Percentiles rank a stretch among this genome's conserved stretches.
phyloP scores from a whole-genome alignment of 2,888 invertebrate genomes.

The Clanis bilineata region DNA sequence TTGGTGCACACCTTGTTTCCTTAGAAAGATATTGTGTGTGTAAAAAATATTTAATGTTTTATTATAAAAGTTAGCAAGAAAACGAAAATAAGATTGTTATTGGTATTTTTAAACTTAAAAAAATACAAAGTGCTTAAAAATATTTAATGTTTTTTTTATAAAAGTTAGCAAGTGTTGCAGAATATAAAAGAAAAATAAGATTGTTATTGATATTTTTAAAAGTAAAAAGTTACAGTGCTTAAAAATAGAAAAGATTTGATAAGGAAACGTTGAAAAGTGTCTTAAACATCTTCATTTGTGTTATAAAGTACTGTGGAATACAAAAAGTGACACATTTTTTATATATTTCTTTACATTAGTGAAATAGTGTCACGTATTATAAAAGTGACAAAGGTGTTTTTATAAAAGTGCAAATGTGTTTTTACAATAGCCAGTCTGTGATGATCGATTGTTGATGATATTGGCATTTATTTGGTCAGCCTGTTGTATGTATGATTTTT shows the following conservation, averaged over 20 bases:
- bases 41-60: neutral
- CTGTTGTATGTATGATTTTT: conserved; percentile 13
- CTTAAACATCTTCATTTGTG: too few relatives aligned
- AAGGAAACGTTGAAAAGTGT: too few relatives aligned
- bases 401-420: neutral
- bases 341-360: too few relatives aligned
- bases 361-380: neutral
- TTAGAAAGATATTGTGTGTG: too few relatives aligned
- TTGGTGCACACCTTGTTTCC: neutral
- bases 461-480: conserved; percentile 14
- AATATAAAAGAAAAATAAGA: too few relatives aligned
- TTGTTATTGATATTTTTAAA: neutral
- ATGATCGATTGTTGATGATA: conserved; percentile 15
- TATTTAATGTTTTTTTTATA: neutral
- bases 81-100: too few relatives aligned
- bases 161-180: too few relatives aligned
- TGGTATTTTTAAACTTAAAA: neutral
- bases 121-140: neutral
- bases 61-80: neutral
- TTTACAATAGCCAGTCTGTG: neutral
- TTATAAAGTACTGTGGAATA: too few relatives aligned
- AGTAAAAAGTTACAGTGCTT: neutral
- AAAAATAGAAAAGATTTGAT: too few relatives aligned
- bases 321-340: too few relatives aligned
- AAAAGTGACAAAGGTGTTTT: too few relatives aligned